A percentile compares a stretch with the other conserved stretches of the same genome.
Conservation (phyloP, 2,797 vertebrate genomes). For the Artibeus lituratus region DNA sequence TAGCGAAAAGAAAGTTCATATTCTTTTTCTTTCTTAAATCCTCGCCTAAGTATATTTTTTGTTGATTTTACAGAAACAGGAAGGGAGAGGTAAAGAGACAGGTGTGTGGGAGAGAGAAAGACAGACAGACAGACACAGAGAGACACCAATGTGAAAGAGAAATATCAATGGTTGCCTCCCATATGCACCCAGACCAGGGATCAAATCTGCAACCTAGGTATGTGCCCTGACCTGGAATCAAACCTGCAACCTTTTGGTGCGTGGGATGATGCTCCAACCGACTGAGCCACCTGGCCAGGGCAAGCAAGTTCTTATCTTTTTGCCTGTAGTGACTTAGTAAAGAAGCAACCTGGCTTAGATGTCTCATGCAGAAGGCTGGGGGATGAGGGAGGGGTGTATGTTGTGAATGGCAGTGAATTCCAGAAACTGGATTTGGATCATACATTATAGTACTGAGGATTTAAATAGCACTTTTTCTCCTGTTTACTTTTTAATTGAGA, state of each 20-base stretch:
- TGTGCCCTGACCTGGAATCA: neutral
- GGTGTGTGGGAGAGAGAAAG: neutral
- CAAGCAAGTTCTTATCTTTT: neutral
- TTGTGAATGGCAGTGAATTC: neutral
- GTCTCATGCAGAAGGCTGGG: neutral
- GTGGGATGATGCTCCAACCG: neutral
- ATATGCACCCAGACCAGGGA: neutral
- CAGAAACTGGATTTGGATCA: neutral
- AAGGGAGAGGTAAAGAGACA: neutral
- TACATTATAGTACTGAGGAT: too few relatives aligned
- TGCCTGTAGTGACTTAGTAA: neutral
- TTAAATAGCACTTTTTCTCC: neutral
- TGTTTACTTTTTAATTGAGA: neutral
- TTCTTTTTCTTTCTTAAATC: neutral
- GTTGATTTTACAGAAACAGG: neutral
- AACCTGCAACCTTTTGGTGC: neutral
- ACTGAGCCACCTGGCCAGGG: neutral
- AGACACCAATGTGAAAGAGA: too few relatives aligned
- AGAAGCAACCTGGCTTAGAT: neutral
- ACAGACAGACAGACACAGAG: neutral
- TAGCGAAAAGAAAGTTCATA: neutral
- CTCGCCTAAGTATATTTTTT: neutral
- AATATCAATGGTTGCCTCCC: too few relatives aligned
- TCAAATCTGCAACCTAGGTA: neutral
- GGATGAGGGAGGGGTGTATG: accelerated